Percentiles rank a stretch among this genome's conserved stretches.
These are phyloP conservation scores for Phragmatobia fuliginosa DNA, from an alignment of 2,888 invertebrate species.

Conservation along the genomic window DNA sequence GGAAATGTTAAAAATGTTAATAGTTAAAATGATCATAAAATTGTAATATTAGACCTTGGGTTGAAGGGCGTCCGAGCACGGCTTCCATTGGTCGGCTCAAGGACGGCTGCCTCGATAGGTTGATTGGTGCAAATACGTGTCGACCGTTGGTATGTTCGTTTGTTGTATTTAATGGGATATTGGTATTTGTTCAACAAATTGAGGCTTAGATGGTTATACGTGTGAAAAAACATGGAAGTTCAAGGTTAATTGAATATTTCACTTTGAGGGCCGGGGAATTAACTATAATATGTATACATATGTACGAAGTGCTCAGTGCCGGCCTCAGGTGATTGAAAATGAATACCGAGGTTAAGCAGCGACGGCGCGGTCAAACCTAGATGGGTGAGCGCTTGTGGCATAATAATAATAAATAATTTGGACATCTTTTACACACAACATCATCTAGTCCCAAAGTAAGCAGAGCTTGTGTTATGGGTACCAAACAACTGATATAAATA, in stretches of 20 bases:
- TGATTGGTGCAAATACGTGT: constrained; percentile 11
- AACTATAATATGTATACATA: too few species aligned
- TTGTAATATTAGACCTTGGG: constrained; percentile 40
- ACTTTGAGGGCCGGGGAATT: neutral
- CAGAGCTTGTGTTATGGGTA: too few species aligned
- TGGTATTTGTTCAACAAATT: neutral
- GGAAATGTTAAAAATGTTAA: constrained; percentile 17
- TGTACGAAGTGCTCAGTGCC: too few species aligned
- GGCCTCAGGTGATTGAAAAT: too few species aligned
- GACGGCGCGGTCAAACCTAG: too few species aligned
- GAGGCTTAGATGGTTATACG: neutral
- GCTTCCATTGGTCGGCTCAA: constrained; percentile 40
- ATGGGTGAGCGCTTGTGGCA: too few species aligned
- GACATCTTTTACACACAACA: too few species aligned
- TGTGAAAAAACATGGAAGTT: neutral
- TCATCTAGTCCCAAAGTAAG: too few species aligned
- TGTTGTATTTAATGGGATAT: constrained; percentile 1
- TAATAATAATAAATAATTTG: too few species aligned
- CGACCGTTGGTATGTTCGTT: constrained; percentile 3
- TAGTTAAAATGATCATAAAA: constrained; percentile 31
- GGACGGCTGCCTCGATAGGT: constrained; percentile 19
- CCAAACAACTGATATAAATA: too few species aligned
- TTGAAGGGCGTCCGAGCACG: constrained; percentile 24
- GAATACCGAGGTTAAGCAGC: too few species aligned
- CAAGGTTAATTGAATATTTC: neutral